Evolutionary conservation across 35 echinoderm and acorn worm species (phyloP), one percentile per base, ranked within the genome.

Genomic region (Lytechinus variegatus): DNA sequence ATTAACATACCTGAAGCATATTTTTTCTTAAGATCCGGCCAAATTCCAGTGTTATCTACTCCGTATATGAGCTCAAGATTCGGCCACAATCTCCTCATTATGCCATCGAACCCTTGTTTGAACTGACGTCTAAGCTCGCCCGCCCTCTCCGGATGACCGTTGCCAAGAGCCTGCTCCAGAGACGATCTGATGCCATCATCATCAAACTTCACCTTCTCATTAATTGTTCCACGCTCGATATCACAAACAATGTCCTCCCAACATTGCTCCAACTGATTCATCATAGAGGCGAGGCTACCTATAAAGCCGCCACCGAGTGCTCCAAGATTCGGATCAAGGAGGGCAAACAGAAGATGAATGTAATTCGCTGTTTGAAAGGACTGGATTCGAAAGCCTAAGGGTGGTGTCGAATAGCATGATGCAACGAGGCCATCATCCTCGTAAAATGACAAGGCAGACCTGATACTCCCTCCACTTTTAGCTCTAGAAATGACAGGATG

Each of bases 231-330:
- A 12, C 54, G 95, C 33, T 91, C 87, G 9, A 98, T 89, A 57
- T 98, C 97, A 52, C 92, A 8, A 8, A 98, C 58, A 61, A 98
- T 52, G 16, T 94, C 87, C 94, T 92, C 53, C 97, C 97, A 98
- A 94, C 96, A 97, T 60, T 87, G 58, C 71, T 97, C 96, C 19
- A 97, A 19, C 27, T 86, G 54, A 44, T 95, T 91, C 56, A 97
- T 54, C 52, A 87, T 54, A 54, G 86, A 57, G 9, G 60, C 87
- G 16, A 97, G 2, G 19, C 54, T 29, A 3, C 58, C 21, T 8
- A 89, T 10, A 29, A 97, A 96, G 8, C 52, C 27, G 2, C 51
- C 28, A 9, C 6, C 5, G 1, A 96, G 16, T n/a, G 61, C 86
- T 10, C 94, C 97, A n/a, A 96, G 7, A n/a, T 96, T 87, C 27